Evolutionary conservation across 1,140 invertebrate genomes (phyloP), one percentile per base, ranked within the genome.

Genomic region (Eupristina koningsbergeri): DNA sequence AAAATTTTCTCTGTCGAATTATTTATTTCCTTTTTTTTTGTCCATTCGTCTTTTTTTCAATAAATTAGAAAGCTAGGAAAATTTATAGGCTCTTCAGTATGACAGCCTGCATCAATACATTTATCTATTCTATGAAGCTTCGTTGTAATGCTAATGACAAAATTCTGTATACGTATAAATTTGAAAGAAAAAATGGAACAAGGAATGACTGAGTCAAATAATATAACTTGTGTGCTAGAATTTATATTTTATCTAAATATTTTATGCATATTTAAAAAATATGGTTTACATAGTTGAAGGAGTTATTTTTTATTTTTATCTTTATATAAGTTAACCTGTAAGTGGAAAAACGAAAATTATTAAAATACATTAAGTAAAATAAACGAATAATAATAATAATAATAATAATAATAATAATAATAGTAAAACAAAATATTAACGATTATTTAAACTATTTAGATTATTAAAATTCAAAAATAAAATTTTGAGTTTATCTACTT

Each of bases 111-210:
- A 83, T 77, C 63, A 36, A 58, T 36, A 26, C 17, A 36, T 63
- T 77, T 77, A 83, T 63, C 41, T n/a, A 75, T 63, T 75, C 71
- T 15, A 75, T 22, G 41, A 17, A 9, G 15, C 31, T 63, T 41
- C 22, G 26, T 83, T 83, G 61, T 77, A 31, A 83, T 83, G 81
- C 81, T 83, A 77, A 83, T 83, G 74, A 67, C 61, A 19, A 9
- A 26, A 26, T 47, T 36, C 39, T 19, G 8, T 15, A 53, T 45
- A 47, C n/a, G 26, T 26, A 74, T 34, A 11, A 6, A 36, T 58
- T 50, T 2, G 47, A 15, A 63, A 17, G 15, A 58, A 26, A 53
- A 53, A 9, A 53, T 19, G 50, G 50, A 53, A 53, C 50, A 53
- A 53, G 19, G 63, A 64, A 34, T 11, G 36, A 36, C 29, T 36